Evolutionary conservation across 2,888 invertebrate genomes (phyloP).

Genomic region (Endomychus coccineus): DNA sequence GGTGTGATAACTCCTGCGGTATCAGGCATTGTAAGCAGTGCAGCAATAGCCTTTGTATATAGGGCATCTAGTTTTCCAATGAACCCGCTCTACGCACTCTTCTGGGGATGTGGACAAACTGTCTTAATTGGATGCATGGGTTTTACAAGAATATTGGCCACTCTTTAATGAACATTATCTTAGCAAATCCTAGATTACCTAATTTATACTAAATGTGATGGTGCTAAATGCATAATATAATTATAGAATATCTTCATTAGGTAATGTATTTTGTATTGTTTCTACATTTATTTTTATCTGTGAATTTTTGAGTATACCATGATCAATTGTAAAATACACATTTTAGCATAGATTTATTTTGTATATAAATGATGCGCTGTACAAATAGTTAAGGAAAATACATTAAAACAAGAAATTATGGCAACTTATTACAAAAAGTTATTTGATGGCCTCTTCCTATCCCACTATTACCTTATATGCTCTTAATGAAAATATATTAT

Average conservation of each 20-base stretch:
- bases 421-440: no score
- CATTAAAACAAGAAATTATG: no score
- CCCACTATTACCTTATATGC: no score
- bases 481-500: no score
- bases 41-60: constrained; percentile 90
- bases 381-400: constrained; percentile 25
- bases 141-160: constrained; percentile 87
- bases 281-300: constrained; percentile 22
- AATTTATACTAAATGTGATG: constrained; percentile 38
- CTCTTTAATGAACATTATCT: constrained; percentile 54
- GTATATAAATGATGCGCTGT: constrained; percentile 39
- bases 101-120: constrained; percentile 94
- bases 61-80: constrained; percentile 81
- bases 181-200: constrained; percentile 13
- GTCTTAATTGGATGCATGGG: constrained; percentile 82
- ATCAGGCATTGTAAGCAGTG: constrained; percentile 83
- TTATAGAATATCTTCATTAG: constrained; percentile 12
- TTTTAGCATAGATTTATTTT: constrained; percentile 33
- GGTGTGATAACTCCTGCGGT: constrained; percentile 83
- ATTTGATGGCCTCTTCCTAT: no score
- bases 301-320: constrained; percentile 17
- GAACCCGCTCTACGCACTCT: constrained; percentile 84
- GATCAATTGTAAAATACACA: constrained; percentile 25
- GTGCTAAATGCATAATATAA: constrained; percentile 37
- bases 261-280: constrained; percentile 20